phyloP scores from a whole-genome alignment of 2,797 vertebrate genomes.

The Kryptolebias ocellatus region DNA sequence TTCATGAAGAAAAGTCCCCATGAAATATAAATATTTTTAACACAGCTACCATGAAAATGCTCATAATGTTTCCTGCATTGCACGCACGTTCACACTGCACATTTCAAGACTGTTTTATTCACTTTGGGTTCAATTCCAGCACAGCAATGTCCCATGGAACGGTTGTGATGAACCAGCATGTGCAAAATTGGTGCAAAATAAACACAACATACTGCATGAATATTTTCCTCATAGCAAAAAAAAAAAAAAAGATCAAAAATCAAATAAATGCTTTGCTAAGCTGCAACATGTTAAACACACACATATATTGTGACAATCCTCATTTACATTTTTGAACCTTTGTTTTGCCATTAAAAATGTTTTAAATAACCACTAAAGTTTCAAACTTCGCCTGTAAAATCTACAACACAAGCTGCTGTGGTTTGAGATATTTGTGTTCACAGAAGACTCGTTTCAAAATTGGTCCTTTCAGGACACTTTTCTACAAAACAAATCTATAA shows the following conservation, averaged over 20 bases:
- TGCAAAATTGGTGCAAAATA: conserved; percentile 63
- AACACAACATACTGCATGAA: conserved; percentile 23
- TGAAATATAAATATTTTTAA: conserved; percentile 76
- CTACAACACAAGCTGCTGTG: not conserved
- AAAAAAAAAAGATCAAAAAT: conserved; percentile 48
- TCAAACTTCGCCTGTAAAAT: not conserved
- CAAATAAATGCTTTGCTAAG: conserved; percentile 40
- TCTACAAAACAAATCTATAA: not conserved
- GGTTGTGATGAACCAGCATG: conserved; percentile 62
- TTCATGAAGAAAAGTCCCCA: conserved; percentile 54
- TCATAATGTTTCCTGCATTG: conserved; percentile 64
- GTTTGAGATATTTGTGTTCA: not conserved
- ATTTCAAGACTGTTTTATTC: conserved; percentile 62
- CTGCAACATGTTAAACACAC: conserved; percentile 47
- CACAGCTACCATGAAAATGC: conserved; percentile 73
- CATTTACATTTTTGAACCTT: conserved; percentile 30
- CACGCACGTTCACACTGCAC: conserved; percentile 75
- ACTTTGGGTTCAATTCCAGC: conserved; percentile 53
- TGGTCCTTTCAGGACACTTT: not conserved
- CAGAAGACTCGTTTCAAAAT: not conserved
- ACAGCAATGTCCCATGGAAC: conserved; percentile 56
- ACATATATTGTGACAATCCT: conserved; percentile 20
- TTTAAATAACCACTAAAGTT: conserved; percentile 11
- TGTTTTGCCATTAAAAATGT: not conserved
- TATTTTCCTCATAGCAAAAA: conserved; percentile 33